Base-by-base conservation (phyloP, 1,140 invertebrate species). In the Neomicropteryx cornuta region DNA sequence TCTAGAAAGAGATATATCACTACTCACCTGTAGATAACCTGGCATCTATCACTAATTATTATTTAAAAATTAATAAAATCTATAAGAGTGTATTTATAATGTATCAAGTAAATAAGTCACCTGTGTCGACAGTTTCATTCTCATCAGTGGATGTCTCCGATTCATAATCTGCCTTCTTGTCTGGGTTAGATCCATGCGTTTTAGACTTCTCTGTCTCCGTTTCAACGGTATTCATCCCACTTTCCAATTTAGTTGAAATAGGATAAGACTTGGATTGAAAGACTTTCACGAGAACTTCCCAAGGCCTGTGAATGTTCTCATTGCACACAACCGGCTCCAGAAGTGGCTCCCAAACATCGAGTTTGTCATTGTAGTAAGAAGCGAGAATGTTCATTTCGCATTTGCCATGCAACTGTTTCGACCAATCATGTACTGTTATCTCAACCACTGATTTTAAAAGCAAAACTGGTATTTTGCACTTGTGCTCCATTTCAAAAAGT, bases 271-370 rank as follows among this genome's bases (percentile, higher is more conserved):
- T 31, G 20, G 65, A 70, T 51, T 73, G 71, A 43, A 72, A 74
- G 2, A 86, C 69, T 56, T 76, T 81, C 32, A 85, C 62, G n/a
- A 72, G 57, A 5, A 84, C 56, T 55, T 85, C 80, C 77, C 81
- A 87, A 0, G 82, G 78, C 47, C 74, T 66, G 48, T 83, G 83
- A 3, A 72, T 56, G 39, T 76, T 76, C 50, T 82, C 80, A 32
- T 75, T 68, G 13, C 76, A 66, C 20, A 77, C 71, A 5, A 77
- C 72, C 1, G 84, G 79, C 47, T 89, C 86, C 10, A 89, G 62
- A 1, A 89, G 50, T 1, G 86, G 85, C 52, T 89, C 84, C 86
- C 86, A 89, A 14, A 70, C 68, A 44, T 77, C 75, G 10, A 77
- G 53, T 37, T 75, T 71, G 39, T 82, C 75, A 56, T 88, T 87